Base-by-base conservation (phyloP, 2,888 invertebrate genomes). In the Xylota segnis region DNA sequence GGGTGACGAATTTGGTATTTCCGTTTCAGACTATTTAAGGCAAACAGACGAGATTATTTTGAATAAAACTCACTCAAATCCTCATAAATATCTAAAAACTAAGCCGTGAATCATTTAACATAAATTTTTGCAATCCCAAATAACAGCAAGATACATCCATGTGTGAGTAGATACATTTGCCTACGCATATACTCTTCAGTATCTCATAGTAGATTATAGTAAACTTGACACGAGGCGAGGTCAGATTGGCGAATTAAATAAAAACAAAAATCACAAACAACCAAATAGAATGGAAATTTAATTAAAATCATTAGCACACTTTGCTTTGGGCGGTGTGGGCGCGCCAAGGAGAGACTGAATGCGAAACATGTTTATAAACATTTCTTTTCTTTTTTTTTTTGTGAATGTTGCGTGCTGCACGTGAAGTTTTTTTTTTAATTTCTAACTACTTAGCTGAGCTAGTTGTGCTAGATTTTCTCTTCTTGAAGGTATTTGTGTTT, bases 201-300 rank as follows among this genome's bases (percentile, higher is more conserved):
- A 65, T 65, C 32, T 56, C n/a, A 14, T 40, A 45, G 45, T 65
- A 65, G 23, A 23, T 59, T 78, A 45, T 78, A 40, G 71, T 78
- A 78, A 83, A 83, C 78, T 83, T 83, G 83, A 77, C 82, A 77
- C 77, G 58, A 78, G 65, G 50, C 71, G 83, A 83, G 83, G 83
- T 66, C 71, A 83, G 52, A 83, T 43, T 52, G 59, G 63, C 54
- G 29, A 77, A 59, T 37, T 6, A 40, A 59, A 47, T 6, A 40
- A 47, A 34, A 61, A 27, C 0, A 61, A 27, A 12, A 27, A 1
- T 12, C 5, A 37, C 10, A 47, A 34, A 32, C 7, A 47, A 10
- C 34, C 50, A 37, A 37, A 52, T 27, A 52, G 43, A 54, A 68
- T 68, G 52, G 40, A 43, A 54, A 68, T 16, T 56, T 68, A 68